phyloP scores from a whole-genome alignment of 1,140 invertebrate species.

The Geopemphigus sp. region DNA sequence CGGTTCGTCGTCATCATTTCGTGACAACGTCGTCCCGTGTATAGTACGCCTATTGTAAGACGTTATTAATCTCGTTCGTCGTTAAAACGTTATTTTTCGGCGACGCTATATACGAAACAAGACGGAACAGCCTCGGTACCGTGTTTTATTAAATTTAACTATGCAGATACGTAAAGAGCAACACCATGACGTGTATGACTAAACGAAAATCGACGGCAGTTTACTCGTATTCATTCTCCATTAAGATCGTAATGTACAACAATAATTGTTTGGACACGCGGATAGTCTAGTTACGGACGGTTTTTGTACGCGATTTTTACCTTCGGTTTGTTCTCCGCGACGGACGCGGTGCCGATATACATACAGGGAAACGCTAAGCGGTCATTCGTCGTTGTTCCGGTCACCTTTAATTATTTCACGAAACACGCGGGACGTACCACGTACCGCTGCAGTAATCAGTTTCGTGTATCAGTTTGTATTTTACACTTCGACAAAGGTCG shows the following conservation, averaged over 20 bases:
- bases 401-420: no score
- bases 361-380: no score
- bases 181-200: constrained; percentile 32
- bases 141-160: constrained; percentile 29
- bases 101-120: not conserved
- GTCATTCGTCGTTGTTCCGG: no score
- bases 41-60: no score
- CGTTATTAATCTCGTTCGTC: not conserved
- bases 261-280: not conserved
- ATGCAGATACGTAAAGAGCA: not conserved
- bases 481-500: no score
- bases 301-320: not conserved
- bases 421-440: no score
- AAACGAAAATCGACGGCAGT: constrained; percentile 19
- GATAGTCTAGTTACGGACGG: not conserved
- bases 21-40: no score
- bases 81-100: not conserved
- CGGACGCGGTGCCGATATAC: no score
- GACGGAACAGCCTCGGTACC: not conserved
- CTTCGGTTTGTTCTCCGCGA: no score
- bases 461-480: no score
- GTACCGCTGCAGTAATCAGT: no score
- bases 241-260: not conserved
- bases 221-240: not conserved
- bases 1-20: not conserved